Evolutionary conservation across 2,888 invertebrate genomes (phyloP), one percentile per base, ranked within the genome.

Genomic region (Parasteatoda lunata): DNA sequence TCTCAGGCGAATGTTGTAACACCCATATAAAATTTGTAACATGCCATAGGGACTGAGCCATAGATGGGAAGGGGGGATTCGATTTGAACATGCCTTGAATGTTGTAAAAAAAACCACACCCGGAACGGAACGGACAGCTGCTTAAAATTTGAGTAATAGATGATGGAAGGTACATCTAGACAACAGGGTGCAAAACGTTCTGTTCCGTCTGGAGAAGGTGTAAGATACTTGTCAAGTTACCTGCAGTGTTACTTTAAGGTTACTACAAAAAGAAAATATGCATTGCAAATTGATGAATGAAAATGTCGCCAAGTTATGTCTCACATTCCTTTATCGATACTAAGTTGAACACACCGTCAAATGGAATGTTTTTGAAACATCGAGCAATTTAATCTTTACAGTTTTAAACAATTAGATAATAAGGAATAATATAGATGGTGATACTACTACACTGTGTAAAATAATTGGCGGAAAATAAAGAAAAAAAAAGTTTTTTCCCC

Each of bases 101-200:
- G 70, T 13, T 69, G 75, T 59, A 65, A 65, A 68, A n/a, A 30
- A 68, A 75, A 76, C 85, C 85, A 71, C 80, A 48, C 85, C 80
- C 71, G 72, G 11, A 49, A 86, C 75, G n/a, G 68, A 48, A 78
- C 66, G 52, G 84, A 84, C 84, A 79, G 80, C 76, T 86, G 77
- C 59, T 86, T 65, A 77, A 15, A 80, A 76, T 69, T 85, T 81
- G 80, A 80, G 85, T 86, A 80, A 86, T 86, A 86, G 85, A 86
- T 80, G 80, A 65, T 45, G 59, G 15, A 64, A 70, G 75, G 54
- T 72, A 77, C 66, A 65, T 59, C 65, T 51, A 80, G 59, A 45
- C 78, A 52, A 48, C 83, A 51, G 77, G 84, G 77, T 59, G 77
- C 83, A 69, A 15, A 15, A 77, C 49, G 51, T 48, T 48, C 51